Conservation (phyloP, 2,797 vertebrate genomes). For the Sternotherus odoratus region DNA sequence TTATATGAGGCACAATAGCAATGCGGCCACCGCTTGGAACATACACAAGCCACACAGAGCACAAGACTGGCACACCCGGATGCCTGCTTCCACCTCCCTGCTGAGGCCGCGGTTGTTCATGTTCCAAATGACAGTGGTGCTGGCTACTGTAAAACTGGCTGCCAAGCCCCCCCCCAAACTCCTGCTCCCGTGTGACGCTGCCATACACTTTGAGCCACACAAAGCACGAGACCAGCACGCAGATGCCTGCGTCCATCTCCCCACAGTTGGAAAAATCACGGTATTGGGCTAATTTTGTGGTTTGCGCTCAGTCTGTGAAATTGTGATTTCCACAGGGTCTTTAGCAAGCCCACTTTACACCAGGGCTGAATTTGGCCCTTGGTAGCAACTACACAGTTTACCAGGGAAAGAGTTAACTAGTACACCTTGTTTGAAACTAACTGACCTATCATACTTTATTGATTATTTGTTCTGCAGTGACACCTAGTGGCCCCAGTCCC, state of each 20-base stretch:
- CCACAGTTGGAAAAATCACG: not conserved
- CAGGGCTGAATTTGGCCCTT: not conserved
- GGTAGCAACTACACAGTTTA: not conserved
- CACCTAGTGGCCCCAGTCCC: not conserved
- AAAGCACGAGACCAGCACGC: not conserved
- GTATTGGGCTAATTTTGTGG: not conserved
- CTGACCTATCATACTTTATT: not conserved
- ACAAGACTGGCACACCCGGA: not conserved
- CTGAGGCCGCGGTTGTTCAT: not conserved
- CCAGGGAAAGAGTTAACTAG: not conserved
- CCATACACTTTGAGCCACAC: not conserved
- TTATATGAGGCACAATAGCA: not conserved
- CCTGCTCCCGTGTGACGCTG: not conserved
- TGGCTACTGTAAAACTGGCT: not conserved
- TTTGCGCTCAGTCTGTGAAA: not conserved
- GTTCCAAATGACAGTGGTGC: not conserved
- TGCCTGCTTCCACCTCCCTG: not conserved
- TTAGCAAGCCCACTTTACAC: rapidly evolving
- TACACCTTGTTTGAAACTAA: not conserved
- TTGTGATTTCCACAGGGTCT: not conserved
- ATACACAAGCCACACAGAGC: not conserved
- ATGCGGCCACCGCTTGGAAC: not conserved
- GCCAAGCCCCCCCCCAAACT: not conserved
- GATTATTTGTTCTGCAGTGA: not conserved
- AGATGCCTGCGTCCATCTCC: not conserved